Conservation (phyloP, 1,140 invertebrate species). For the Lineus longissimus region DNA sequence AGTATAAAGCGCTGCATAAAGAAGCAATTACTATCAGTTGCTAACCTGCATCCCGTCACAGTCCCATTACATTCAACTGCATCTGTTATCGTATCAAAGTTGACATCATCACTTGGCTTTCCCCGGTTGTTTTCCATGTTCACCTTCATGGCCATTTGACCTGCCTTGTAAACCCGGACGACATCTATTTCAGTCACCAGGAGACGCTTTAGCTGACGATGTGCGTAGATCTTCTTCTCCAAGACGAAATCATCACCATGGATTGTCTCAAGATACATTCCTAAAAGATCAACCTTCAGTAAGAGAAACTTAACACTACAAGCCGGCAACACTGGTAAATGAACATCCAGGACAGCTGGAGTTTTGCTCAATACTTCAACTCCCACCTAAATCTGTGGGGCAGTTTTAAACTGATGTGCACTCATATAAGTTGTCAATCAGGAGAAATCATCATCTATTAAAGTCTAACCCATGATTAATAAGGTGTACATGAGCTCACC, state of each 20-base stretch:
- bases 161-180: conserved; percentile 1
- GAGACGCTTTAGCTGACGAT: conserved; percentile 29
- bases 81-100: neutral
- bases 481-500: no score
- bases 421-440: no score
- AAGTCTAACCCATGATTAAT: no score
- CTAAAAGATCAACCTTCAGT: neutral
- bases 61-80: neutral
- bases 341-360: conserved; percentile 22
- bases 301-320: neutral
- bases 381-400: no score
- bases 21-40: conserved; percentile 17
- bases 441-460: no score
- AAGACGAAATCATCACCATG: neutral
- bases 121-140: no score
- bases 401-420: no score
- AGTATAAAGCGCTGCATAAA: conserved; percentile 20
- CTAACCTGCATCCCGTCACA: conserved; percentile 8
- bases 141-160: no score
- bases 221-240: conserved; percentile 33
- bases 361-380: conserved; percentile 7
- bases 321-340: conserved; percentile 21
- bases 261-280: conserved; percentile 8
- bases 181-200: conserved; percentile 35
- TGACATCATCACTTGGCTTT: neutral